Conservation (phyloP, 2,113 vertebrate genomes). For the Sprattus sprattus region DNA sequence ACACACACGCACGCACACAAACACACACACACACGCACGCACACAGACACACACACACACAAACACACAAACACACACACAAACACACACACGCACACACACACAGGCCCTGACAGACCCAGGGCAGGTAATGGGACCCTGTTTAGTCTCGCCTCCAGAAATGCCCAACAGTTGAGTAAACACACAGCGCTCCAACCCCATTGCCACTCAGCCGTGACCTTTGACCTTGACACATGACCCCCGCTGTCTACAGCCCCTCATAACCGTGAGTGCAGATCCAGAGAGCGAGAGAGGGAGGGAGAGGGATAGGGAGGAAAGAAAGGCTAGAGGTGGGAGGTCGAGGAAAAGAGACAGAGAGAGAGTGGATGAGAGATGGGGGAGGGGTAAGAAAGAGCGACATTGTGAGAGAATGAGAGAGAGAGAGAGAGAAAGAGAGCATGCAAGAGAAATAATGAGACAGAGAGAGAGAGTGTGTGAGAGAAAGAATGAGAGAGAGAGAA, state of each 20-base stretch:
- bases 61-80: too few relatives aligned
- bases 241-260: constrained; percentile 10
- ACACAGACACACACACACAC: too few relatives aligned
- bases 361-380: constrained; percentile 26
- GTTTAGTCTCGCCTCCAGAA: constrained; percentile 2
- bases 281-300: neutral
- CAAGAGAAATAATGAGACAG: neutral
- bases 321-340: constrained; percentile 26
- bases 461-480: constrained; percentile 11
- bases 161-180: constrained; percentile 18
- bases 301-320: neutral
- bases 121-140: neutral
- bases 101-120: too few relatives aligned
- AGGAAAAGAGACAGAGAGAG: constrained; percentile 28
- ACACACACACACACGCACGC: too few relatives aligned
- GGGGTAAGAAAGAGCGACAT: constrained; percentile 18
- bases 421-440: neutral
- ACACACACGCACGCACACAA: too few relatives aligned
- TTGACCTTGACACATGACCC: constrained; percentile 11
- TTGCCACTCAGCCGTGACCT: neutral
- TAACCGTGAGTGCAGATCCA: constrained; percentile 12
- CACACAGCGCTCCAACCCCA: neutral
- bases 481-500: neutral
- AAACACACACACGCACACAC: too few relatives aligned
- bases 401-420: neutral